Conservation (phyloP, 2,113 vertebrate species). For the Natator depressus region DNA sequence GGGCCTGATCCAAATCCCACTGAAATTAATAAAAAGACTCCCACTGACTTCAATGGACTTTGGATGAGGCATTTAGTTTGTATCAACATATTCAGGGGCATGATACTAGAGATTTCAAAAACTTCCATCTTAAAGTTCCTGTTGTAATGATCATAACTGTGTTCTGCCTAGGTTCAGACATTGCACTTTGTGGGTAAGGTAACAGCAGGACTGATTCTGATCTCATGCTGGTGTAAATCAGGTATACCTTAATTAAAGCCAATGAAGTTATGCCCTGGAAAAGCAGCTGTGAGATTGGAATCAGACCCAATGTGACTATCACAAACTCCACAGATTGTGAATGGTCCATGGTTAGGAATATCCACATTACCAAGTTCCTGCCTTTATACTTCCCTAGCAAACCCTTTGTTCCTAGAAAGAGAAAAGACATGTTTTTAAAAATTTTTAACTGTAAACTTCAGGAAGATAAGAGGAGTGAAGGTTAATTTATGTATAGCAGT, state of each 20-base stretch:
- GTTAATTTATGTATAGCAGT: slow-evolving; percentile 38
- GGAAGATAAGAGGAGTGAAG: neutral
- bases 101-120: neutral
- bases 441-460: neutral
- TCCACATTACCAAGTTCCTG: neutral
- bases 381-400: neutral
- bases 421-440: neutral
- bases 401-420: neutral
- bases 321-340: neutral
- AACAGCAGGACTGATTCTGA: neutral
- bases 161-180: neutral
- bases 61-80: neutral
- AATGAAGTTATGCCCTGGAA: neutral
- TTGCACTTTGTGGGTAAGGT: neutral
- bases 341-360: neutral
- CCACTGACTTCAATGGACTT: neutral
- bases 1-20: neutral
- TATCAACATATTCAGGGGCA: neutral
- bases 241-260: neutral
- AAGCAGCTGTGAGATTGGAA: fast-evolving
- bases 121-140: neutral
- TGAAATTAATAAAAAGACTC: neutral
- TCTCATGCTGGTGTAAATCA: neutral
- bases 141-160: neutral
- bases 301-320: fast-evolving